Conservation (phyloP, 2,888 invertebrate species). For the Brachypalpus laphriformis region DNA sequence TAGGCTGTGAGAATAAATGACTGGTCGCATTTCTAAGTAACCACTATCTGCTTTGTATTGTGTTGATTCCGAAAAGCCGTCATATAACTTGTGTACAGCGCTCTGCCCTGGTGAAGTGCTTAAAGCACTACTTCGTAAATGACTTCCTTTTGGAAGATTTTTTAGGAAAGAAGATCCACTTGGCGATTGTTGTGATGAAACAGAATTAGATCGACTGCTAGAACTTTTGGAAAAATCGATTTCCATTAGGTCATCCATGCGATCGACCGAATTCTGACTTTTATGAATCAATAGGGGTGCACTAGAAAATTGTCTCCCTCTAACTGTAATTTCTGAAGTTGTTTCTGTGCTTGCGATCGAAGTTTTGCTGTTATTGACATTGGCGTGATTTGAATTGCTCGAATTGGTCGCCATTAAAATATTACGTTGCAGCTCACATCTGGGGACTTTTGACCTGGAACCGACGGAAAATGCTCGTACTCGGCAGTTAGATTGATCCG, state of each 20-base stretch:
- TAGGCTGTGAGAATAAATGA: slow-evolving; percentile 77
- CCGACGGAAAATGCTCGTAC: slow-evolving; percentile 92
- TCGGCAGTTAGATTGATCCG: slow-evolving; percentile 83
- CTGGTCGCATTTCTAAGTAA: slow-evolving; percentile 86
- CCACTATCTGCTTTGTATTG: slow-evolving; percentile 79
- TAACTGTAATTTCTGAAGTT: slow-evolving; percentile 59
- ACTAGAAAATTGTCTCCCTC: slow-evolving; percentile 86
- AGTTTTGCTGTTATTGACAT: slow-evolving; percentile 76
- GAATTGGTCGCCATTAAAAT: slow-evolving; percentile 77
- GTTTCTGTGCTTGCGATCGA: slow-evolving; percentile 75
- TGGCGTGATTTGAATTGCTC: slow-evolving; percentile 74
- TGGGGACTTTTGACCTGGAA: slow-evolving; percentile 85
- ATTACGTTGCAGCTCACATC: slow-evolving; percentile 80
- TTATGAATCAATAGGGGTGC: slow-evolving; percentile 86
- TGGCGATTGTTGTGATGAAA: slow-evolving; percentile 57
- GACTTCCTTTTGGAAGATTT: slow-evolving; percentile 53
- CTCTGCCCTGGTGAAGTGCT: slow-evolving; percentile 54
- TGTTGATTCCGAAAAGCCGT: slow-evolving; percentile 68
- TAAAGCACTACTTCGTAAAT: slow-evolving; percentile 36
- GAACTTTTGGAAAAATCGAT: slow-evolving; percentile 86
- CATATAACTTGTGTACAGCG: slow-evolving; percentile 38
- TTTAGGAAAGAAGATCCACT: slow-evolving; percentile 39
- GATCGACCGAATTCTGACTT: slow-evolving; percentile 84
- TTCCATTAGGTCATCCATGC: slow-evolving; percentile 92
- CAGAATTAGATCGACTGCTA: slow-evolving; percentile 75